Base-by-base conservation (phyloP, 2,797 vertebrate species). In the Cichlasoma orientale region DNA sequence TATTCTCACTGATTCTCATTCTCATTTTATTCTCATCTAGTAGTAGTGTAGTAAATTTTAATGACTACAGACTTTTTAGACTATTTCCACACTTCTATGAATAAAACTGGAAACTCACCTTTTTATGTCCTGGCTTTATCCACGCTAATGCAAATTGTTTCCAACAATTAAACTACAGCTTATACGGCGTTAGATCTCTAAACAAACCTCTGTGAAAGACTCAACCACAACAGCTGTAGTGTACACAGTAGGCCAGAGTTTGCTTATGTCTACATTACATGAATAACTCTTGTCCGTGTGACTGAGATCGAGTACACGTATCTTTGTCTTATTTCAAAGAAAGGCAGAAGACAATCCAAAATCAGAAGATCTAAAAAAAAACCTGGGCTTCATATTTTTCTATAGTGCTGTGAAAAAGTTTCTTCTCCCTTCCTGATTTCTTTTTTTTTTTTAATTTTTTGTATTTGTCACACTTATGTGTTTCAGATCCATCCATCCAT, bases 311-410 rank as follows among this genome's bases (percentile, higher is more conserved):
- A 63, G 79, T 27, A 21, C 25, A 18, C n/a, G 72, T 18, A 31
- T 58, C 23, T 76, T 57, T 69, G 23, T 74, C 63, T 74, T n/a
- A 69, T 82, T 84, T 77, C 41, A 79, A 31, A 83, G 74, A 73
- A 54, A 41, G 80, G 77, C 47, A 57, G 29, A 25, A 68, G 82
- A 82, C 56, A 71, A 76, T n/a, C 29, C 54, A 52, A 54, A 82
- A 82, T 84, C 74, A 84, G 79, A 82, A 77, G 52, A 86, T 44
- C 7, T 7, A 74, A 53, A 86, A 82, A 80, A 82, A 85, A 84
- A 86, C 69, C 86, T 88, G 92, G 77, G 80, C 87, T 84, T 88
- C 87, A 84, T 86, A 72, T 91, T 90, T 83, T 84, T 90, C 92
- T 82, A 19, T 33, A 23, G 33, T 38, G 38, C 33, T 13, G 23